Evolutionary conservation across 2,888 invertebrate species (phyloP), one percentile per base, ranked within the genome.

Genomic region (Coelinius sp.): DNA sequence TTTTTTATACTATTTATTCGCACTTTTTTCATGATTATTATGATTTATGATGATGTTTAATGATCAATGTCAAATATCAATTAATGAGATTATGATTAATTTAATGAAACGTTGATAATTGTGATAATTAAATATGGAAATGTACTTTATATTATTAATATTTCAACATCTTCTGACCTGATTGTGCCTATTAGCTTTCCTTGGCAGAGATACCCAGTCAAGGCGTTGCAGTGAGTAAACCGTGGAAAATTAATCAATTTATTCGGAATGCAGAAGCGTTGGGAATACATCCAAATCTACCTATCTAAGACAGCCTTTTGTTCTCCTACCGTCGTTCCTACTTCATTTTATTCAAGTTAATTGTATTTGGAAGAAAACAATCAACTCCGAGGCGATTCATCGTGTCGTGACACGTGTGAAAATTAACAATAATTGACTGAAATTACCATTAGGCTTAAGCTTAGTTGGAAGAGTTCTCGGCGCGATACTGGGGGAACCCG

Each of bases 301-400:
- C 46, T 20, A n/a, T n/a, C n/a, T n/a, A n/a, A n/a, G 56, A 56
- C 27, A 56, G n/a, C 27, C 56, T 56, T 14, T 56, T 56, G 56
- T 56, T 27, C 27, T n/a, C 6, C 56, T 27, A 56, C 56, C 56
- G 25, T 27, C 56, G 14, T 27, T 56, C 27, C 12, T 27, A 56
- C 14, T 27, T 4, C 14, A 25, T 56, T 56, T 12, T 56, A 56
- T 56, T 25, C 27, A 1, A 56, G 25, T 56, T 56, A 56, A 56
- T 52, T 52, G 52, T 41, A 2, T 52, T 22, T 24, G 1, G 20
- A 17, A 52, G 24, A 24, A 52, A 52, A 49, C 10, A 20, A 17
- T 20, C 17, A 20, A 20, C 8, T 49, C 5, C 17, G 20, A 49
- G 22, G 8, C 49, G 49, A 49, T 49, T 49, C 20, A 49, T 10